Base-by-base conservation (phyloP, 2,888 invertebrate genomes). In the Apamea crenata region DNA sequence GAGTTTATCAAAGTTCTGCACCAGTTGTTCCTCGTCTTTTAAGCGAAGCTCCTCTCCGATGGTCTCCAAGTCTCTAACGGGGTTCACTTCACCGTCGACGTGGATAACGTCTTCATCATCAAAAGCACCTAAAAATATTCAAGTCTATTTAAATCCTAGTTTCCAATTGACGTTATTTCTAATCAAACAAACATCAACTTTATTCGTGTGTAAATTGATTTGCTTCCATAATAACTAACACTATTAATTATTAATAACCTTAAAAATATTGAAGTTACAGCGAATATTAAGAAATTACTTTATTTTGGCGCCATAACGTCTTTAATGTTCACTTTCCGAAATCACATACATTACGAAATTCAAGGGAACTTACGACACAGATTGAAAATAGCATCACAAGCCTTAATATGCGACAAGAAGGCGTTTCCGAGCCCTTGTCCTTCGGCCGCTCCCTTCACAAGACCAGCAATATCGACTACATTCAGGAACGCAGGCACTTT, bases 351-450 rank as follows among this genome's bases (percentile, higher is more conserved):
- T 67, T 67, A 67, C 10, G 44, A 53, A 69, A 74, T 36, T 56
- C 14, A 29, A 36, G 6, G 12, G 12, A 40, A 78, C 99, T 98
- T 97, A 99, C 99, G 98, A 93, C 99, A 99, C 87, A 99, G 97
- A 96, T 99, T 99, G 94, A 99, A 99, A 91, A 99, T 98, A 65
- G 99, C 99, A 95, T 99, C 99, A 94, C 99, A 99, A 29, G 99
- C 99, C 94, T 98, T 99, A 92, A 99, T 99, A 96, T 99, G 99
- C 10, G 99, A 99, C 69, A 99, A 97, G 96, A 99, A 99, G 83
- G 99, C 99, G 95, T 99, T 99, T 92, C 99, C 99, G 78, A 99
- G 97, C 2, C 99, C 99, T 95, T 99, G 99, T 0, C 99, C 99
- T 94, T 99, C 99, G 7, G 99, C 98, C 4, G 99, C 99, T 53